Conservation (phyloP, 2,888 invertebrate species). For the Portevinia maculata region DNA sequence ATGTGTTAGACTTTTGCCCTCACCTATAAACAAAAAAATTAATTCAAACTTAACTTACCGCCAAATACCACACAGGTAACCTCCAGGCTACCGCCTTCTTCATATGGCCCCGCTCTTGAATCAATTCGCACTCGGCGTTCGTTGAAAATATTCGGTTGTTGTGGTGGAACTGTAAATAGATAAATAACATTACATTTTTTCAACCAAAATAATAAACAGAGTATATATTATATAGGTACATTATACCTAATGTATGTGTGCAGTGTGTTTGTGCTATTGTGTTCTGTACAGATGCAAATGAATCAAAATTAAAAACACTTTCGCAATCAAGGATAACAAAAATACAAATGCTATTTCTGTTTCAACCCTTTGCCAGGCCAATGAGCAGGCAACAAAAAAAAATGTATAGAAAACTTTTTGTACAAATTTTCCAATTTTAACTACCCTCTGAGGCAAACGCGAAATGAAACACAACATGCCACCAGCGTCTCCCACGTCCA, state of each 20-base stretch:
- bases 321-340: conserved; percentile 17
- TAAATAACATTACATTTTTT: conserved; percentile 59
- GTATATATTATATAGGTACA: too few relatives aligned
- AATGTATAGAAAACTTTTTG: conserved; percentile 24
- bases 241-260: too few relatives aligned
- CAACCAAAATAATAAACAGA: background rate
- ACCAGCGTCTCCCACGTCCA: background rate
- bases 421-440: conserved; percentile 52
- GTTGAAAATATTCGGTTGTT: conserved; percentile 88
- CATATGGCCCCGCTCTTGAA: conserved; percentile 87
- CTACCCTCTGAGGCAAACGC: conserved; percentile 60
- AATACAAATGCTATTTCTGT: conserved; percentile 15
- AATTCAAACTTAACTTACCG: conserved; percentile 84
- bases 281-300: conserved; percentile 4
- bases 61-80: conserved; percentile 89
- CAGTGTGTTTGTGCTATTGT: too few relatives aligned
- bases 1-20: background rate
- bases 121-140: conserved; percentile 86
- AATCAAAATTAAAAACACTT: conserved; percentile 39
- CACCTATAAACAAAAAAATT: background rate
- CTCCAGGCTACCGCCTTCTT: conserved; percentile 88
- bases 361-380: conserved; percentile 42
- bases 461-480: conserved; percentile 33
- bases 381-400: conserved; percentile 36
- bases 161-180: conserved; percentile 87